Evolutionary conservation across 2,113 vertebrate species (phyloP).

Genomic region (Bos taurus): ARS-UCD2.0 NC_037331.1:67686501-67687000

Average conservation of each 20-base stretch:
- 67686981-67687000: constrained; percentile 62
- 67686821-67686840: neutral
- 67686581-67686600: neutral
- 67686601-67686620: neutral
- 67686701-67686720: constrained; percentile 26
- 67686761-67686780: neutral
- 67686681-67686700: neutral
- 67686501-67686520: neutral
- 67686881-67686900: neutral
- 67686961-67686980: constrained; percentile 40
- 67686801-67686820: neutral
- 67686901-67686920: neutral
- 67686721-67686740: neutral
- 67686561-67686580: neutral
- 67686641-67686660: constrained; percentile 36
- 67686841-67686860: neutral
- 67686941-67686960: neutral
- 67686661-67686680: constrained; percentile 2
- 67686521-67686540: neutral
- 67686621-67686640: neutral
- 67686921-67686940: neutral
- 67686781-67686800: neutral
- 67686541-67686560: neutral
- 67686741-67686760: neutral
- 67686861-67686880: neutral